These are phyloP conservation scores for Drosophila affinis DNA, from an alignment of 2,888 invertebrate genomes.

Conservation along the genomic window DNA sequence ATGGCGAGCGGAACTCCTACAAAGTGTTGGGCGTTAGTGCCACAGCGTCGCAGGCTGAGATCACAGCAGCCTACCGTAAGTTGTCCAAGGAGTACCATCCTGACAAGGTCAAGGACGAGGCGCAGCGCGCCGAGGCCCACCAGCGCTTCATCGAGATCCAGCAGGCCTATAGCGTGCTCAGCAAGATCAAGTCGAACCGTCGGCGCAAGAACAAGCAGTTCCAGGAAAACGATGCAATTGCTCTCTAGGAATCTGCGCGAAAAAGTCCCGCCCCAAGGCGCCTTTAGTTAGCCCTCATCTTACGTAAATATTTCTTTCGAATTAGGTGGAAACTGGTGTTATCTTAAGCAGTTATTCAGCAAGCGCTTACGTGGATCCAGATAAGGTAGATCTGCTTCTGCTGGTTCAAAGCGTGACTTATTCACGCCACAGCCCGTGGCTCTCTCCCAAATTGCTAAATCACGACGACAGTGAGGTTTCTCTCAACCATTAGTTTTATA, in stretches of 20 bases:
- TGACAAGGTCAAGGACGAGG: constrained; percentile 92
- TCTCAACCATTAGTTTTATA: constrained; percentile 59
- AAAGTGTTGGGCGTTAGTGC: constrained; percentile 91
- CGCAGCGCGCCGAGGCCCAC: constrained; percentile 89
- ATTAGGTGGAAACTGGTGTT: background rate
- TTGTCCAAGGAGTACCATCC: constrained; percentile 95
- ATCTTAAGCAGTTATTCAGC: background rate
- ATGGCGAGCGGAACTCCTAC: constrained; percentile 95
- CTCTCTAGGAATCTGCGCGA: constrained; percentile 48
- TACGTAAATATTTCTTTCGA: background rate
- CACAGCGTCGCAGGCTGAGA: constrained; percentile 93
- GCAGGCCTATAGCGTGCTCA: constrained; percentile 94
- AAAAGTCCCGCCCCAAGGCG: background rate
- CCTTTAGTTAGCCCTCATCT: background rate
- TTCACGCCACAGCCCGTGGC: background rate
- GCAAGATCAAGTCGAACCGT: constrained; percentile 91
- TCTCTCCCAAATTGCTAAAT: background rate
- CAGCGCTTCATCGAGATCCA: constrained; percentile 96
- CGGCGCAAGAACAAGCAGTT: constrained; percentile 90
- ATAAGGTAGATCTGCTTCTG: background rate
- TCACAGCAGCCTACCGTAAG: constrained; percentile 91
- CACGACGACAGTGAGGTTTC: background rate
- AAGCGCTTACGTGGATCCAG: background rate
- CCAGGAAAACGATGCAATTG: constrained; percentile 82
- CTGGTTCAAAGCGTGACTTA: background rate